Evolutionary conservation across 2,797 vertebrate species (phyloP).

Genomic region (Enteromius radiatus): DNA sequence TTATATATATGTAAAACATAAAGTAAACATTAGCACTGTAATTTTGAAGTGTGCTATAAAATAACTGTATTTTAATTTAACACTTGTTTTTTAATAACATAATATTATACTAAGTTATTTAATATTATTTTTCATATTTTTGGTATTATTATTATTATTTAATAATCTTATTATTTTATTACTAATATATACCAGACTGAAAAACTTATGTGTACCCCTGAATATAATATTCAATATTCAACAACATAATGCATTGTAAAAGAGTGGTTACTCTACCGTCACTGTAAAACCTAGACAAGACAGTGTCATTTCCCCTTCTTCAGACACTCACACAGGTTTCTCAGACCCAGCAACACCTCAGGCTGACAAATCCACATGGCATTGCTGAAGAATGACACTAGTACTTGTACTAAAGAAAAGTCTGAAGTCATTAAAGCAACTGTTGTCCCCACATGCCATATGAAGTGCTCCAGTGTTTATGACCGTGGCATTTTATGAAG

Average conservation of each 20-base stretch:
- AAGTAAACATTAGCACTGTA: no score
- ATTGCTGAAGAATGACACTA: constrained; percentile 4
- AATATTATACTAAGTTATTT: no score
- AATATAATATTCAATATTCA: neutral
- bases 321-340: constrained; percentile 9
- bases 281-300: constrained; percentile 11
- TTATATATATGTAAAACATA: neutral
- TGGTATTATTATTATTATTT: no score
- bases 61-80: no score
- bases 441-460: constrained; percentile 19
- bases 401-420: constrained; percentile 25
- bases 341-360: neutral
- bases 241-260: neutral
- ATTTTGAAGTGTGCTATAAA: no score
- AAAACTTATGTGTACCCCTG: neutral
- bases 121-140: no score
- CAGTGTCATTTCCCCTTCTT: neutral
- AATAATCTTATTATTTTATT: neutral
- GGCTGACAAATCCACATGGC: constrained; percentile 18
- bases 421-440: constrained; percentile 18
- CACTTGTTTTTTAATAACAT: no score
- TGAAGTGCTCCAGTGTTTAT: neutral
- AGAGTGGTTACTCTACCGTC: neutral
- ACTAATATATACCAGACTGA: neutral
- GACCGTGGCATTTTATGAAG: constrained; percentile 19